Percentiles rank a stretch among this genome's conserved stretches.
Conservation (phyloP, 1,140 invertebrate genomes). For the Platyura marginata region DNA sequence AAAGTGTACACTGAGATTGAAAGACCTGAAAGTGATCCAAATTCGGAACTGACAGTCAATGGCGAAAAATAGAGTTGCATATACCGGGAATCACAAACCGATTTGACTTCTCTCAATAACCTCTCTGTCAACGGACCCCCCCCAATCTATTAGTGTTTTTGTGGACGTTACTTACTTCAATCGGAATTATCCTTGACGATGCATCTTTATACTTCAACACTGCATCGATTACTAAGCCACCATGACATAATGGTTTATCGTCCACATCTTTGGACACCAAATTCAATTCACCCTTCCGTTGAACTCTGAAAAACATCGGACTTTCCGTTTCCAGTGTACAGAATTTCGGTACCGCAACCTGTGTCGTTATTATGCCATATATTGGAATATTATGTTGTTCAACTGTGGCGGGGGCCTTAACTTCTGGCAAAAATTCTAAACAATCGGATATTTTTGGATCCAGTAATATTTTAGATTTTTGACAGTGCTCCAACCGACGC, state of each 20-base stretch:
- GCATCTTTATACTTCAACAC: constrained; percentile 26
- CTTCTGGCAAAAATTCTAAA: constrained; percentile 28
- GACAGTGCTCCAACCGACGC: constrained; percentile 37
- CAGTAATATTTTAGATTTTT: constrained; percentile 27
- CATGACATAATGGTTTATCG: constrained; percentile 29
- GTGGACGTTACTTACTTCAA: constrained; percentile 25
- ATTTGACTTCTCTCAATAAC: too few relatives aligned
- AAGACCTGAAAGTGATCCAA: too few relatives aligned
- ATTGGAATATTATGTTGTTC: constrained; percentile 24
- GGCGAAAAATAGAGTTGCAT: too few relatives aligned
- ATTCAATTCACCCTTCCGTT: constrained; percentile 25
- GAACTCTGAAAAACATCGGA: constrained; percentile 22
- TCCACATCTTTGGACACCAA: constrained; percentile 32
- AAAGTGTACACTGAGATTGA: too few relatives aligned
- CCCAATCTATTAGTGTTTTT: too few relatives aligned
- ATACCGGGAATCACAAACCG: too few relatives aligned
- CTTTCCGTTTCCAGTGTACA: constrained; percentile 32
- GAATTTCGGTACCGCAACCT: constrained; percentile 32
- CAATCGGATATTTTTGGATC: constrained; percentile 28
- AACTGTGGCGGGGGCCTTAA: constrained; percentile 21
- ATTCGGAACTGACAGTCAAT: too few relatives aligned
- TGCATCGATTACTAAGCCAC: constrained; percentile 27
- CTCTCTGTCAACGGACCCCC: too few relatives aligned
- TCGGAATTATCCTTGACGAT: constrained; percentile 18
- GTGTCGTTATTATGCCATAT: constrained; percentile 32